Percentiles rank a stretch among this genome's conserved stretches.
These are phyloP conservation scores for Eupleurogrammus muticus DNA, from an alignment of 2,797 vertebrate species.

Conservation along the genomic window DNA sequence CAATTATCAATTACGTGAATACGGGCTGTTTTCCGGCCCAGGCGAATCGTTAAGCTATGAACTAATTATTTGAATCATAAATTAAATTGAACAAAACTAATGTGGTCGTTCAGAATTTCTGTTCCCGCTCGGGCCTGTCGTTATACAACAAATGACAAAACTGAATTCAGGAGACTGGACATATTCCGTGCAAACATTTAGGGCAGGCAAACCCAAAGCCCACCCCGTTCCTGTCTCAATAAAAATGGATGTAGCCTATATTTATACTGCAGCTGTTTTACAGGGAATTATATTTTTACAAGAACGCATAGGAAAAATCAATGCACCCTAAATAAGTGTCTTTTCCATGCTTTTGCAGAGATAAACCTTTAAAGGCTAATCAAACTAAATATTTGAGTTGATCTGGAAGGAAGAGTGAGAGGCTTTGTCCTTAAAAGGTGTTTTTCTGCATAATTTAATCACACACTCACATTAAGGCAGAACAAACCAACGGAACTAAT, in stretches of 20 bases:
- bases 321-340: background rate
- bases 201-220: background rate
- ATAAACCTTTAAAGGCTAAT: background rate
- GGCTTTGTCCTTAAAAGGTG: background rate
- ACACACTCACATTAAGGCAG: background rate
- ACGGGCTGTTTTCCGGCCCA: background rate
- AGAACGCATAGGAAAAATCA: no score
- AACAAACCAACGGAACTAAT: constrained; percentile 14
- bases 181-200: background rate
- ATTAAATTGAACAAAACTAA: background rate
- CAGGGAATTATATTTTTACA: no score
- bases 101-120: background rate
- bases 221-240: background rate
- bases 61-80: background rate
- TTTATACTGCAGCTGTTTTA: no score
- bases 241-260: background rate
- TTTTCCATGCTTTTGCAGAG: background rate
- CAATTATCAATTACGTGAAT: background rate
- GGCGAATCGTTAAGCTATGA: background rate
- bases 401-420: background rate
- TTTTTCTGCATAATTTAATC: constrained; percentile 3
- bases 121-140: background rate
- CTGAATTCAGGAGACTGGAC: background rate
- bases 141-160: background rate
- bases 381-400: background rate